Evolutionary conservation across 1,140 invertebrate genomes (phyloP).

Genomic region (Trypoxylus dichotomus): DNA sequence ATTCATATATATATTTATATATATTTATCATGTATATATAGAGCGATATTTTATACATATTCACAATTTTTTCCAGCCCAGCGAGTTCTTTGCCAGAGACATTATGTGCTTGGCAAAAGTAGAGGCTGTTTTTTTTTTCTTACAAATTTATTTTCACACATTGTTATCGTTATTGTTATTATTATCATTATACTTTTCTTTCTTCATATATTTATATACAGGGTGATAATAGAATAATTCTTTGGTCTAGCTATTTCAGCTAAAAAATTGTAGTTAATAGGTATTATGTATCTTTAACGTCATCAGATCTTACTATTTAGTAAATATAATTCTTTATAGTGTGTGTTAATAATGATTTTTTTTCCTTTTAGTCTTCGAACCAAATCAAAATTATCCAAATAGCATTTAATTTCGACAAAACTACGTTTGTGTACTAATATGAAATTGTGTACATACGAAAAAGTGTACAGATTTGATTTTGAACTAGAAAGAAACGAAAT

Average conservation of each 20-base stretch:
- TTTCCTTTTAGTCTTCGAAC: background rate
- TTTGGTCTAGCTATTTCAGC: constrained; percentile 50
- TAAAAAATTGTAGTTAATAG: constrained; percentile 23
- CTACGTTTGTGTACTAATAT: too few relatives aligned
- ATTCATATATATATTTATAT: constrained; percentile 48
- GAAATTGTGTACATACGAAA: too few relatives aligned
- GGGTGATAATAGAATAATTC: constrained; percentile 48
- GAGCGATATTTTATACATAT: constrained; percentile 52
- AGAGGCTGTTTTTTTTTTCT: constrained; percentile 33
- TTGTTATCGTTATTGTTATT: constrained; percentile 38
- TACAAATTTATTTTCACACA: background rate
- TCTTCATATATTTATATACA: constrained; percentile 47
- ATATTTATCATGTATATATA: constrained; percentile 44
- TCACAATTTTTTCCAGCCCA: constrained; percentile 45
- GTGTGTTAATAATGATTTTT: background rate
- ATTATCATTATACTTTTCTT: constrained; percentile 34
- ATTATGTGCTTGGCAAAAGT: background rate
- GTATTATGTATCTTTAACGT: constrained; percentile 10
- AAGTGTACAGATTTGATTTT: background rate
- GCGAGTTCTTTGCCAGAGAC: background rate
- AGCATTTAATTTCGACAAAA: constrained; percentile 26
- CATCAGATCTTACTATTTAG: constrained; percentile 8
- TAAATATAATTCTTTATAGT: background rate
- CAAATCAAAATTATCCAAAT: constrained; percentile 11
- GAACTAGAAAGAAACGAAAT: constrained; percentile 21